phyloP scores from a whole-genome alignment of 2,113 vertebrate genomes.

The Apistogramma diplotaenia region DNA sequence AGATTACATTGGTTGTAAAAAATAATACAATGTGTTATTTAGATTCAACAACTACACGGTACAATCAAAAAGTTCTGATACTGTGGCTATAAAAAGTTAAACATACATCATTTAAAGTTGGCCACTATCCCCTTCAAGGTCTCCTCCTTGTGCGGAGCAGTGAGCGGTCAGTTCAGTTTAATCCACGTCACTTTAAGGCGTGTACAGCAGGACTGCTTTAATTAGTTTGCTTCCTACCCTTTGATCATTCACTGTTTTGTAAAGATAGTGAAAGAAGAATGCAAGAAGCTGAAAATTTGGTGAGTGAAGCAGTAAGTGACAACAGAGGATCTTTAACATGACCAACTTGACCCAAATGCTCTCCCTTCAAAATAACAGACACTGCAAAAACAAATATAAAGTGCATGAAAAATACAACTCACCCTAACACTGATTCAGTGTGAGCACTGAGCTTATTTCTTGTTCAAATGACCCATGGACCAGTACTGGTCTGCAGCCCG shows the following conservation, averaged over 20 bases:
- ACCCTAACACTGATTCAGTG: too few relatives aligned
- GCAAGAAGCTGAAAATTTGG: neutral
- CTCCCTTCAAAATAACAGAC: too few relatives aligned
- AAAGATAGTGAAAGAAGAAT: neutral
- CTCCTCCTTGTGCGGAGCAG: neutral
- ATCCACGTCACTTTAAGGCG: neutral
- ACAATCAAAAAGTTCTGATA: neutral
- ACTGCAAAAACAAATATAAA: too few relatives aligned
- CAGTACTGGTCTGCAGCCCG: too few relatives aligned
- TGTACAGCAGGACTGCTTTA: neutral
- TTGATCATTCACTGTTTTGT: neutral
- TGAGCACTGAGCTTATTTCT: too few relatives aligned
- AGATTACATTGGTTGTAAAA: neutral
- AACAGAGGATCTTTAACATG: too few relatives aligned
- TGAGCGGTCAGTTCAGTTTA: neutral
- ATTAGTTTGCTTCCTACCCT: neutral
- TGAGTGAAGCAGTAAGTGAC: neutral
- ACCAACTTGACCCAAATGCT: too few relatives aligned
- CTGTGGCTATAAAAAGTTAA: neutral
- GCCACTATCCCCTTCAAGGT: neutral
- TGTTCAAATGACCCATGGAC: too few relatives aligned
- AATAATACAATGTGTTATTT: neutral
- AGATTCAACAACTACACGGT: neutral
- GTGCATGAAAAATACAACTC: too few relatives aligned
- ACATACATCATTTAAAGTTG: neutral